Percentiles rank a stretch among this genome's conserved stretches.
These are phyloP conservation scores for Trachelus tabidus DNA, from an alignment of 2,888 invertebrate species.

Conservation along the genomic window DNA sequence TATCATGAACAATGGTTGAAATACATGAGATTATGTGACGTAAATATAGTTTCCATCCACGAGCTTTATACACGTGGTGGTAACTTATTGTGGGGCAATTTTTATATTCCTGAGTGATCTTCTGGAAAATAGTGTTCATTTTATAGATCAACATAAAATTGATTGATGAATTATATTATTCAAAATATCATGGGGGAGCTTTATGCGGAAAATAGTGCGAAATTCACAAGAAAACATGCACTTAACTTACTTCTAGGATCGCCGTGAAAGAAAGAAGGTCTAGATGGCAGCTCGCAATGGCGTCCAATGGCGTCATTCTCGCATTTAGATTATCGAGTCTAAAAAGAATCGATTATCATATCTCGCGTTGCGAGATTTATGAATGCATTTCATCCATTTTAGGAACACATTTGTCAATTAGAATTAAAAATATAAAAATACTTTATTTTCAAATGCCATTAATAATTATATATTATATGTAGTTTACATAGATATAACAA, in stretches of 20 bases:
- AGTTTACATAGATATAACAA: slow-evolving; percentile 10
- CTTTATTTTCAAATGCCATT: background rate
- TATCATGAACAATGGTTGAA: background rate
- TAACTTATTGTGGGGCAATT: background rate
- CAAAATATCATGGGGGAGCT: background rate
- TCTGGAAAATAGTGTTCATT: background rate
- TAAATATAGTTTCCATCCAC: background rate
- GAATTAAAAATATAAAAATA: background rate
- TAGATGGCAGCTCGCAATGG: slow-evolving; percentile 13
- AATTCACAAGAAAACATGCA: slow-evolving; percentile 17
- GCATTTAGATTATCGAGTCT: slow-evolving; percentile 14
- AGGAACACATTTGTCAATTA: background rate
- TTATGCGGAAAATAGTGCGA: background rate
- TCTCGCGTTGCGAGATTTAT: slow-evolving; percentile 5
- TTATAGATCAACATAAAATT: background rate
- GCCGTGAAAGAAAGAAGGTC: slow-evolving; percentile 35
- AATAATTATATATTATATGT: background rate
- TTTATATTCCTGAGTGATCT: background rate
- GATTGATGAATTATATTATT: background rate
- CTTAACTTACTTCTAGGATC: slow-evolving; percentile 30
- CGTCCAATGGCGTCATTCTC: background rate
- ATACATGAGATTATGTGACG: background rate
- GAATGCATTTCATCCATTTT: background rate
- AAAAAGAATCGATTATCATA: slow-evolving; percentile 16
- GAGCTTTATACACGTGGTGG: background rate